Conservation (phyloP, 2,888 invertebrate species). For the Chrysomela aeneicollis region DNA sequence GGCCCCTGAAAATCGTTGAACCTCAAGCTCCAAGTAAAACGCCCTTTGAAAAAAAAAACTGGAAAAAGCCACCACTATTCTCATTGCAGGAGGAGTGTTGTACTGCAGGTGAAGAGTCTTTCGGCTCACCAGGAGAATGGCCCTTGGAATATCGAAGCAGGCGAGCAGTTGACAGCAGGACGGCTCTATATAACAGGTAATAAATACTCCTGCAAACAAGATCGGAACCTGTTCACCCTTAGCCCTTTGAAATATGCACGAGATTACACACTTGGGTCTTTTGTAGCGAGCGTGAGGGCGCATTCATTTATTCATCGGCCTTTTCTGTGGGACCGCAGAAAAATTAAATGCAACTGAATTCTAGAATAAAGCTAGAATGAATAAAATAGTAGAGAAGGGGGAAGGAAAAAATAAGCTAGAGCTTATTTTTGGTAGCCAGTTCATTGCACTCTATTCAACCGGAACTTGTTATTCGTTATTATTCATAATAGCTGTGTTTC, state of each 20-base stretch:
- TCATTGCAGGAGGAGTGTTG: not conserved
- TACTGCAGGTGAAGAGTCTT: constrained; percentile 24
- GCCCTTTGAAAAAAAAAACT: not conserved
- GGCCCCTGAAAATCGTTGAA: too few relatives aligned
- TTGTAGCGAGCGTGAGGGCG: not conserved
- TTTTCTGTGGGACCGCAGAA: not conserved
- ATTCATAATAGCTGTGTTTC: not conserved
- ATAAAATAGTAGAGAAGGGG: too few relatives aligned
- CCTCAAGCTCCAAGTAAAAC: too few relatives aligned
- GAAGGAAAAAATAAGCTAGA: too few relatives aligned
- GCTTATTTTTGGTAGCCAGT: not conserved
- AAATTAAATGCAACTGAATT: not conserved
- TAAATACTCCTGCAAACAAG: constrained; percentile 36
- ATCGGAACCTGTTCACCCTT: constrained; percentile 29
- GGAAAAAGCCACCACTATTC: not conserved
- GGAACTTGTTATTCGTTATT: not conserved
- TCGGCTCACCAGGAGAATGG: constrained; percentile 27
- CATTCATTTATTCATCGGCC: constrained; percentile 24
- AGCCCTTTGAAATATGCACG: constrained; percentile 24
- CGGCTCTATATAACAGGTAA: constrained; percentile 52
- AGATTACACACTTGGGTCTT: constrained; percentile 12
- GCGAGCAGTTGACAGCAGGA: constrained; percentile 47
- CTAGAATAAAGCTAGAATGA: too few relatives aligned
- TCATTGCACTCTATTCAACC: not conserved
- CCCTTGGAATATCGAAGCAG: constrained; percentile 44